Evolutionary conservation across 2,888 invertebrate species (phyloP).

Genomic region (Cerceris ruficornis): DNA sequence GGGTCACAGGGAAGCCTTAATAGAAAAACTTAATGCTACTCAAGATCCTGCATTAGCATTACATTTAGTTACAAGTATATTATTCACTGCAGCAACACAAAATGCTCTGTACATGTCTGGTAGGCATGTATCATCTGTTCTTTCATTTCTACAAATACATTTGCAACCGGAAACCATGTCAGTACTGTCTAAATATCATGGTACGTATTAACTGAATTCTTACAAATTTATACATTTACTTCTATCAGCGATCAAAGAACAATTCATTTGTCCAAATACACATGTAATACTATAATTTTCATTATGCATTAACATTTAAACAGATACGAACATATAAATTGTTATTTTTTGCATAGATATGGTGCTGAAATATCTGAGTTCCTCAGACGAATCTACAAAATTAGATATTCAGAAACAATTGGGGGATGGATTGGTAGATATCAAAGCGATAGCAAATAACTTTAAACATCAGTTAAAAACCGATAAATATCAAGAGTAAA

Average conservation of each 20-base stretch:
- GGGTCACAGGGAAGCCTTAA: conserved; percentile 91
- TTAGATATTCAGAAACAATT: conserved; percentile 83
- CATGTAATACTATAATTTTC: no score
- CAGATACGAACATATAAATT: conserved; percentile 1
- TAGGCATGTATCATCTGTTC: conserved; percentile 92
- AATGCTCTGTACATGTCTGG: conserved; percentile 96
- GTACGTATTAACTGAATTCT: conserved; percentile 82
- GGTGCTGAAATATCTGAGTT: conserved; percentile 85
- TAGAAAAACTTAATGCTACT: conserved; percentile 89
- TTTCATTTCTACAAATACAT: conserved; percentile 88
- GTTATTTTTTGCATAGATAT: conserved; percentile 83
- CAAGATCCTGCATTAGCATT: conserved; percentile 90
- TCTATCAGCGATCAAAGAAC: no score
- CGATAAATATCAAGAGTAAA: conserved; percentile 71
- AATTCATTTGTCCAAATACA: no score
- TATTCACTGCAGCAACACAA: conserved; percentile 92
- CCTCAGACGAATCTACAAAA: conserved; percentile 82
- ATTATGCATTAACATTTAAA: not conserved
- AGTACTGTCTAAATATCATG: conserved; percentile 89
- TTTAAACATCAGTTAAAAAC: conserved; percentile 81
- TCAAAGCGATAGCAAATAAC: conserved; percentile 83
- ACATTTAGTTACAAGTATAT: conserved; percentile 89
- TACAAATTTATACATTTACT: not conserved
- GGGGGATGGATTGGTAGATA: conserved; percentile 81
- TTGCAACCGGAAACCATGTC: conserved; percentile 86